Conservation (phyloP, 2,888 invertebrate species). For the Drosophila parthenogenetica region DNA sequence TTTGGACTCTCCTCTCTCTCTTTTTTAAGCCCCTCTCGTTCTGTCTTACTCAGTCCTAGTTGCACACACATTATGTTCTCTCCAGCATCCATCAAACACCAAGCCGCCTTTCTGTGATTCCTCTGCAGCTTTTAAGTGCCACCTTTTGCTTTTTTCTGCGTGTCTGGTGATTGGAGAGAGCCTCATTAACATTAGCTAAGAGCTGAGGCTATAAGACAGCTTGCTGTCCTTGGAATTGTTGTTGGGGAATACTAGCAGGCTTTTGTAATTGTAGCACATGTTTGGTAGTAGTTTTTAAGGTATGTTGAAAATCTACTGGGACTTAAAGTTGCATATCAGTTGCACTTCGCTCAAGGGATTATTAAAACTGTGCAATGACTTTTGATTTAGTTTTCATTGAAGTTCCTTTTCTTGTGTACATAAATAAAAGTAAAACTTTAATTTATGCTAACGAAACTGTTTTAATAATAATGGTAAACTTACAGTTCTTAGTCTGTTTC, state of each 20-base stretch:
- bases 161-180: conserved; percentile 42
- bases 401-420: no score
- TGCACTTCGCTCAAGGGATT: neutral
- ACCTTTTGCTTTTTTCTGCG: conserved; percentile 43
- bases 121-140: conserved; percentile 51
- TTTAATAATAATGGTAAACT: no score
- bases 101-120: conserved; percentile 8
- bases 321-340: no score
- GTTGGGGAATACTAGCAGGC: conserved; percentile 23
- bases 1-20: conserved; percentile 19
- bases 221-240: conserved; percentile 41
- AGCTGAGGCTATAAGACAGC: neutral
- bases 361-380: no score
- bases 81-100: neutral
- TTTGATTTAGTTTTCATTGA: no score
- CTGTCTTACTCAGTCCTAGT: conserved; percentile 10
- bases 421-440: no score
- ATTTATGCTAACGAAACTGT: no score
- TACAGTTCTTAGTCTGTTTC: neutral
- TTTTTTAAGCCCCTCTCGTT: neutral
- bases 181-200: conserved; percentile 42
- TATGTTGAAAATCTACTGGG: conserved; percentile 8
- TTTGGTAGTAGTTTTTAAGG: conserved; percentile 38
- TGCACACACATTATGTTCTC: conserved; percentile 28
- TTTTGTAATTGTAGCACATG: conserved; percentile 6